Evolutionary conservation across 2,797 vertebrate species (phyloP).

Genomic region (Decapterus maruadsi): DNA sequence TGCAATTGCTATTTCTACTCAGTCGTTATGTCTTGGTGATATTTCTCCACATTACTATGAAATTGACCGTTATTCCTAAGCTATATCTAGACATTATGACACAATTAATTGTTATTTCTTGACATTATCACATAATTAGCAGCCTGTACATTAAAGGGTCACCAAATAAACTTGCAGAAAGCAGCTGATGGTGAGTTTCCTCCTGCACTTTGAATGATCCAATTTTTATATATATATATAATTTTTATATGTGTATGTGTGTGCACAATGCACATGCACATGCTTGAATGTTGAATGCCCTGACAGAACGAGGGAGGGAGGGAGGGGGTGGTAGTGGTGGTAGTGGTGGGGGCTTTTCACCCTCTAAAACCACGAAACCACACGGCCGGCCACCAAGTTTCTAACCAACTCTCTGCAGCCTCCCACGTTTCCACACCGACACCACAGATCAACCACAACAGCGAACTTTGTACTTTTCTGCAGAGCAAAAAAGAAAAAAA

Average conservation of each 20-base stretch:
- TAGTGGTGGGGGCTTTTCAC: conserved; percentile 4
- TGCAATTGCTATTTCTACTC: no score
- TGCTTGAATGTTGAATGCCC: conserved; percentile 40
- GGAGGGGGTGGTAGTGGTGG: no score
- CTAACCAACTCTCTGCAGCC: conserved; percentile 47
- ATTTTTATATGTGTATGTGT: background rate
- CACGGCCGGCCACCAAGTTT: conserved; percentile 37
- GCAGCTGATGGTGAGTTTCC: background rate
- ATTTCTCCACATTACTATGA: no score
- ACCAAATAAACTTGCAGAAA: background rate
- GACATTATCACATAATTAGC: no score
- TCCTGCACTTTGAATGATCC: background rate
- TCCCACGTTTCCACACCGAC: conserved; percentile 17
- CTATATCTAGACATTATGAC: no score
- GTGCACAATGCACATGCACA: background rate
- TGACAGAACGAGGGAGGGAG: conserved; percentile 30
- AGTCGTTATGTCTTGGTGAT: no score
- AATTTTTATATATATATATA: conserved; percentile 34
- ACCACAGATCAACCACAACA: conserved; percentile 4
- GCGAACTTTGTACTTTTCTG: conserved; percentile 62
- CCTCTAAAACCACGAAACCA: conserved; percentile 43
- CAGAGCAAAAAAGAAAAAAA: conserved; percentile 2
- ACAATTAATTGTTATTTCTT: no score
- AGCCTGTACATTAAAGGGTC: no score
- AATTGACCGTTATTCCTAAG: no score